A percentile compares a stretch with the other conserved stretches of the same genome.
These are phyloP conservation scores for Gavialis gangeticus DNA, from an alignment of 2,113 vertebrate genomes.

Conservation along the genomic window DNA sequence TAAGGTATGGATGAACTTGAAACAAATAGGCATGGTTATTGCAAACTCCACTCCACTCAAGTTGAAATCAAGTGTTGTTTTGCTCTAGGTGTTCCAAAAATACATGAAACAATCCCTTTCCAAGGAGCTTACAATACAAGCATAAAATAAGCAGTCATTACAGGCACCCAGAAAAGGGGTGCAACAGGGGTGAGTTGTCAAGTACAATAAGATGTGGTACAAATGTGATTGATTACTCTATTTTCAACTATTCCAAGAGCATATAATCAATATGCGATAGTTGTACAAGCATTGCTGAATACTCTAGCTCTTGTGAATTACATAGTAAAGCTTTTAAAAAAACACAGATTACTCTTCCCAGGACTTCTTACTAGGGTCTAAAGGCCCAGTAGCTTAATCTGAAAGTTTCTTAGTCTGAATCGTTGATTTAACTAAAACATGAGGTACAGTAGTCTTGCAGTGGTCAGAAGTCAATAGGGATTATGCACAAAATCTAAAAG, in stretches of 20 bases:
- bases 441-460: neutral
- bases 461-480: neutral
- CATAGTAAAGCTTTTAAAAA: neutral
- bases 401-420: neutral
- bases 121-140: neutral
- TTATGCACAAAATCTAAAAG: neutral
- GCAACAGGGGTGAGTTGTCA: neutral
- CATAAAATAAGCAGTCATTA: neutral
- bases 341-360: neutral
- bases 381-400: neutral
- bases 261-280: neutral
- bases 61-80: neutral
- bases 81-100: neutral
- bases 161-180: neutral
- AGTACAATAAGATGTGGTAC: neutral
- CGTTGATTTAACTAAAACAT: neutral
- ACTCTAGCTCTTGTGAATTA: neutral
- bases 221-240: neutral
- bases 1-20: neutral
- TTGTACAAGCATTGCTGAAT: neutral
- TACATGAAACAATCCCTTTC: neutral
- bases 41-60: neutral
- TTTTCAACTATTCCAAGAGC: neutral
- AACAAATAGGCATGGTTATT: neutral
- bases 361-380: neutral